Evolutionary conservation across 2,113 vertebrate genomes (phyloP), one percentile per base, ranked within the genome.

Genomic region (Fregata magnificens): DNA sequence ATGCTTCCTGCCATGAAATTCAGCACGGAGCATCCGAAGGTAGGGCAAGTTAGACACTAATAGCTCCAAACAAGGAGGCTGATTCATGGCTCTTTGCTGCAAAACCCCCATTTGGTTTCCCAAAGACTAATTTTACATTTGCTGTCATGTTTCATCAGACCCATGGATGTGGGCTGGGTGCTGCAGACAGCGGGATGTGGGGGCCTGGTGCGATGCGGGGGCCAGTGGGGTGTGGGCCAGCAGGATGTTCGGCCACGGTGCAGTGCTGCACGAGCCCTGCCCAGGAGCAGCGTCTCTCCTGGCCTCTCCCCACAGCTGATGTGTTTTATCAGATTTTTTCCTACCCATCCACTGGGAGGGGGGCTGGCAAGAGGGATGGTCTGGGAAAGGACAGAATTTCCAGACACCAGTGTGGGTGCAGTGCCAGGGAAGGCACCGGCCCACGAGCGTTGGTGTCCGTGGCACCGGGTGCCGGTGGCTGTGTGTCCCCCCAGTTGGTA

Each of bases 381-480:
- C 44, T 58, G 84, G 56, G 71, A n/a, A 44, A 18, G 24, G 44
- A 13, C n/a, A 36, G 52, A 7, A 2, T 13, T 44, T 47, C 58
- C 82, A 66, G 32, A 38, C 8, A 0, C 26, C 1, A 1, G 32
- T 1, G 49, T 20, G 73, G 67, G 45, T 36, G 61, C 58, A 6
- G 79, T 2, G 38, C 38, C 14, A 6, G 31, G 55, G 26, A 29
- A 24, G 28, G 78, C 42, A 63, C 17, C 82, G 78, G 49, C 62
- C 56, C 52, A 3, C 1, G 1, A 10, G 52, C 7, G 3, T 4
- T 16, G 63, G 31, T 9, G 3, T 40, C 49, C 13, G 2, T 13
- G 63, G 63, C 76, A 77, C 7, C 0, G 3, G 36, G 20, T 81
- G 55, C 28, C 0, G 4, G 56, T 25, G 17, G 62, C 42, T 63